phyloP scores from a whole-genome alignment of 2,113 vertebrate genomes.

The Edolisoma coerulescens region DNA sequence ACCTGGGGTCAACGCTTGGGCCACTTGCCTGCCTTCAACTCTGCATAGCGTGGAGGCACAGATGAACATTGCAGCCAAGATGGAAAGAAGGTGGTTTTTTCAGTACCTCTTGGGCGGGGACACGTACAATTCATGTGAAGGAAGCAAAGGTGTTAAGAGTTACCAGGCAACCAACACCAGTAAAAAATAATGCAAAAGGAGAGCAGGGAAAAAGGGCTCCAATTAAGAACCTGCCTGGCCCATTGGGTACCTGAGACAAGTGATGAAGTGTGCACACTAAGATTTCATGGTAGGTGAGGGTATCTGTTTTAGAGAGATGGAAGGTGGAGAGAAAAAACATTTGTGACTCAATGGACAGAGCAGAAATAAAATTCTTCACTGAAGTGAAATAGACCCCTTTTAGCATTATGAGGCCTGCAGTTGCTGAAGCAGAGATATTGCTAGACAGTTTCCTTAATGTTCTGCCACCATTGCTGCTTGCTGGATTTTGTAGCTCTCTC shows the following conservation, averaged over 20 bases:
- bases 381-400: neutral
- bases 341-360: neutral
- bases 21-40: neutral
- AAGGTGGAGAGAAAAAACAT: neutral
- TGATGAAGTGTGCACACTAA: neutral
- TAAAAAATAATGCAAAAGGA: constrained; percentile 15
- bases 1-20: neutral
- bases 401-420: neutral
- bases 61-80: neutral
- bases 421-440: neutral
- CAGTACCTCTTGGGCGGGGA: neutral
- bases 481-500: neutral
- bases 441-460: neutral
- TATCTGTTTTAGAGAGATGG: neutral
- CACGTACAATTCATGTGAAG: neutral
- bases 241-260: neutral
- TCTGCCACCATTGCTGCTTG: neutral
- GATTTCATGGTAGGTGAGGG: neutral
- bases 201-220: neutral
- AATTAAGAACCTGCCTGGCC: neutral
- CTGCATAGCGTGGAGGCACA: neutral
- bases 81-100: neutral
- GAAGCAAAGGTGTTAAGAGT: constrained; percentile 21
- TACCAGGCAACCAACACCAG: constrained; percentile 51
- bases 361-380: neutral